A percentile compares a stretch with the other conserved stretches of the same genome.
Conservation (phyloP, 2,797 vertebrate genomes). For the Lophius americanus region DNA sequence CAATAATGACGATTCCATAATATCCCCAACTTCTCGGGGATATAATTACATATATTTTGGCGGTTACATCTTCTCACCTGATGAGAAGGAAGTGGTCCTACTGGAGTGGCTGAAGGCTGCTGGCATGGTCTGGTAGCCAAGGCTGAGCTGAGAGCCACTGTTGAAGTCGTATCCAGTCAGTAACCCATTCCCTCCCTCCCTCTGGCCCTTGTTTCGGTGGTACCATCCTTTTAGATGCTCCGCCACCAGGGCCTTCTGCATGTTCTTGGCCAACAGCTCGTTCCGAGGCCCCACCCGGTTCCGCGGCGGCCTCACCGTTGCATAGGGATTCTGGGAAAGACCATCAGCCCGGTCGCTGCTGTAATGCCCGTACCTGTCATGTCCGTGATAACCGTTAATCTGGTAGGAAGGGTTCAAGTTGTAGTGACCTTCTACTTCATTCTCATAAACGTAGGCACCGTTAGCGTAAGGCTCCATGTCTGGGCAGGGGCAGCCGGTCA, state of each 20-base stretch:
- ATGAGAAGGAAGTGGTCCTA: slow-evolving; percentile 91
- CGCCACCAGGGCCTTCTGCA: slow-evolving; percentile 95
- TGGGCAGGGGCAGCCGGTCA: slow-evolving; percentile 81
- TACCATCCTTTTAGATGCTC: slow-evolving; percentile 98
- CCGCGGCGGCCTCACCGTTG: slow-evolving; percentile 90
- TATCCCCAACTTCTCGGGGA: too few species aligned
- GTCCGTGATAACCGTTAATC: slow-evolving; percentile 85
- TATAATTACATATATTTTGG: too few species aligned
- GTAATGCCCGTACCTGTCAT: slow-evolving; percentile 85
- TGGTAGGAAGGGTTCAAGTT: slow-evolving; percentile 93
- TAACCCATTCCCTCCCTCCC: slow-evolving; percentile 71
- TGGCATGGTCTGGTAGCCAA: slow-evolving; percentile 92
- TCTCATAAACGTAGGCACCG: slow-evolving; percentile 89
- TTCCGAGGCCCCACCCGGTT: slow-evolving; percentile 85
- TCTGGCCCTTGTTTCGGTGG: slow-evolving; percentile 87
- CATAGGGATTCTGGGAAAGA: slow-evolving; percentile 91
- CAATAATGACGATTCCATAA: too few species aligned
- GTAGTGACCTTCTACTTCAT: slow-evolving; percentile 93
- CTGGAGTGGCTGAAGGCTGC: slow-evolving; percentile 90
- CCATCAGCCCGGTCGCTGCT: slow-evolving; percentile 85
- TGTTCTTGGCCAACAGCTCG: slow-evolving; percentile 93
- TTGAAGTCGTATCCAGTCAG: slow-evolving; percentile 87
- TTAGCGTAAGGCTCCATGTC: slow-evolving; percentile 88
- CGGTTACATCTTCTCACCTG: slow-evolving; percentile 78
- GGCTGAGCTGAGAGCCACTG: slow-evolving; percentile 87